Conservation (phyloP, 1,140 invertebrate species). For the Oedothorax gibbosus region DNA sequence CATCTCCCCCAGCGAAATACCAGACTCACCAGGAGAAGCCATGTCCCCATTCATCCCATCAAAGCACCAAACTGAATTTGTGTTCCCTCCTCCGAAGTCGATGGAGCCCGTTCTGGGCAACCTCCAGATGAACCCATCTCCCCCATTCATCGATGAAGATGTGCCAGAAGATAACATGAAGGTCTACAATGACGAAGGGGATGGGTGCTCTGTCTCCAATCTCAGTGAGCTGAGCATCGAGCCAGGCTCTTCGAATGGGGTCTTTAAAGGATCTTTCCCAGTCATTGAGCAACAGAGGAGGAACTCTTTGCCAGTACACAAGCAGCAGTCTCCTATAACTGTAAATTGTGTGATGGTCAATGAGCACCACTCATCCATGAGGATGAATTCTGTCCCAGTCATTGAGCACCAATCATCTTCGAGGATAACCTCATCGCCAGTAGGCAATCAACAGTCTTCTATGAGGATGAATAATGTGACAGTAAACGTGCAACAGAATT, state of each 20-base stretch:
- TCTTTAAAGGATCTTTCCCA: neutral
- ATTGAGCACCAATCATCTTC: too few species aligned
- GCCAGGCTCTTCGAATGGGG: neutral
- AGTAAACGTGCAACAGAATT: too few species aligned
- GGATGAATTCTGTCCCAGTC: too few species aligned
- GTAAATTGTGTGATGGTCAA: neutral
- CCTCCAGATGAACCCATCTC: neutral
- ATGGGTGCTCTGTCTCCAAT: slow-evolving; percentile 18
- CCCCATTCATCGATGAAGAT: slow-evolving; percentile 4
- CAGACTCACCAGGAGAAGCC: slow-evolving; percentile 86
- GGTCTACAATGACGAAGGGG: slow-evolving; percentile 30
- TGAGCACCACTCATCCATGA: too few species aligned
- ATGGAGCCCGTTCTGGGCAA: slow-evolving; percentile 17
- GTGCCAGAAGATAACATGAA: slow-evolving; percentile 16
- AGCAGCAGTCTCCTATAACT: neutral
- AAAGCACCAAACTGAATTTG: slow-evolving; percentile 15
- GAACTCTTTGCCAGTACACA: too few species aligned
- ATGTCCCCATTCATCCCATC: slow-evolving; percentile 33
- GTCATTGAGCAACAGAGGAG: neutral
- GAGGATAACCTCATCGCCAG: too few species aligned
- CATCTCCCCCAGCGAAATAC: slow-evolving; percentile 94
- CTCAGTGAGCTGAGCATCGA: slow-evolving; percentile 24
- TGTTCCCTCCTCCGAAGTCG: neutral
- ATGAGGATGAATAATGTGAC: too few species aligned
- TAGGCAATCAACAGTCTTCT: too few species aligned